phyloP scores from a whole-genome alignment of 2,888 invertebrate species.

The Polymixis lichenea region DNA sequence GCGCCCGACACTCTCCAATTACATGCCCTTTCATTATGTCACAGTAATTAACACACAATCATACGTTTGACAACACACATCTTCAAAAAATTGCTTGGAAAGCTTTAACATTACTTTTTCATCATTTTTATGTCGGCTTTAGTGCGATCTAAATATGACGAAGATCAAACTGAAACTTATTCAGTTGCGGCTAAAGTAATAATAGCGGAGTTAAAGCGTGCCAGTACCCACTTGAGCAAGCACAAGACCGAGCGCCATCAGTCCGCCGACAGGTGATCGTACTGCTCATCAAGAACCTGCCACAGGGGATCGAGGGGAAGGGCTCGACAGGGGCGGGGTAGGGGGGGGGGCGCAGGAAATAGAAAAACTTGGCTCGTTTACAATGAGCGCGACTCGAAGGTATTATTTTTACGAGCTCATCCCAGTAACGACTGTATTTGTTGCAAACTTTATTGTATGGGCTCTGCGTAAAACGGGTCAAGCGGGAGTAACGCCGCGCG shows the following conservation, averaged over 20 bases:
- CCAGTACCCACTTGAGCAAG: background rate
- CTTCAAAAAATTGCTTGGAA: slow-evolving; percentile 13
- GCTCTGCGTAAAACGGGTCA: slow-evolving; percentile 62
- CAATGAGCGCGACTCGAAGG: slow-evolving; percentile 72
- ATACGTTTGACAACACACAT: background rate
- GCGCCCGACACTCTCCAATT: slow-evolving; percentile 8
- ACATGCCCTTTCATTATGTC: slow-evolving; percentile 24
- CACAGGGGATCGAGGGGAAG: slow-evolving; percentile 22
- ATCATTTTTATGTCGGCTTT: background rate
- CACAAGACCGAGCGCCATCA: slow-evolving; percentile 58
- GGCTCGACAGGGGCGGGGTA: background rate
- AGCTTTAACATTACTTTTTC: background rate
- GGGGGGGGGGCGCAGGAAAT: slow-evolving; percentile 71
- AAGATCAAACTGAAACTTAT: background rate
- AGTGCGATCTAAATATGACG: background rate
- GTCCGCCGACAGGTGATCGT: slow-evolving; percentile 68
- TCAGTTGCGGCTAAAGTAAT: background rate
- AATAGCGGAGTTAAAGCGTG: background rate
- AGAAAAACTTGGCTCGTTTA: slow-evolving; percentile 82
- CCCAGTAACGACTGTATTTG: slow-evolving; percentile 73
- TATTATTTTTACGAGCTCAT: slow-evolving; percentile 74
- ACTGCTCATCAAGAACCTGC: slow-evolving; percentile 66
- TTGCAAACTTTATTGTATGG: slow-evolving; percentile 69
- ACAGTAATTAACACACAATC: slow-evolving; percentile 24
- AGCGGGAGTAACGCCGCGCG: slow-evolving; percentile 59